Conservation (phyloP, 2,113 vertebrate genomes). For the Turdus rufiventris region DNA sequence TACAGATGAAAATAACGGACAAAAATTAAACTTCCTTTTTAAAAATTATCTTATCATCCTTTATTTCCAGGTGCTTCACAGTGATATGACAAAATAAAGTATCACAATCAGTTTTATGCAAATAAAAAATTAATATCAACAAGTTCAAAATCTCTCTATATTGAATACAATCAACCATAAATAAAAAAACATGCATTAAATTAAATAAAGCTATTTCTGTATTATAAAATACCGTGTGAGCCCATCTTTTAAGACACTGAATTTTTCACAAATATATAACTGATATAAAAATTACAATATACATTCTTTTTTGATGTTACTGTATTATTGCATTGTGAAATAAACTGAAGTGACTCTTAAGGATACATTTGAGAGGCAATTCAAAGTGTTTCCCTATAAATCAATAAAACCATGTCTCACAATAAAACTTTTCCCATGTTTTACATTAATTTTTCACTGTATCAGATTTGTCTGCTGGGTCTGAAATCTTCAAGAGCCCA, state of each 20-base stretch:
- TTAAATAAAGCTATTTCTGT: not conserved
- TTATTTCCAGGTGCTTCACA: constrained; percentile 40
- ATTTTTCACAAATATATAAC: not conserved
- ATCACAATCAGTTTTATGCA: not conserved
- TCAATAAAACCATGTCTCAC: not conserved
- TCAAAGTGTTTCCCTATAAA: not conserved
- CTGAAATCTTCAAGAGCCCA: constrained; percentile 73
- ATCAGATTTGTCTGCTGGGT: constrained; percentile 74
- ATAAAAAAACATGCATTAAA: not conserved
- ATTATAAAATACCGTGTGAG: not conserved
- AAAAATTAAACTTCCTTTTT: not conserved
- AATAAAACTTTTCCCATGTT: not conserved
- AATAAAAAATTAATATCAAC: not conserved
- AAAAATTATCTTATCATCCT: not conserved
- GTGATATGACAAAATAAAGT: not conserved
- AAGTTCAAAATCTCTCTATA: not conserved
- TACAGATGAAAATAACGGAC: not conserved
- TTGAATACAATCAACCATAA: not conserved
- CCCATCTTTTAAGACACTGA: not conserved
- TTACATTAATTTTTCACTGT: not conserved
- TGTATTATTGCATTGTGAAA: not conserved
- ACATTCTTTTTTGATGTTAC: not conserved
- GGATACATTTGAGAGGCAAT: not conserved
- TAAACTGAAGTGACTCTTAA: not conserved
- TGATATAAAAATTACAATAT: not conserved